Base-by-base conservation (phyloP, 2,797 vertebrate species). In the Chrysocyon brachyurus region DNA sequence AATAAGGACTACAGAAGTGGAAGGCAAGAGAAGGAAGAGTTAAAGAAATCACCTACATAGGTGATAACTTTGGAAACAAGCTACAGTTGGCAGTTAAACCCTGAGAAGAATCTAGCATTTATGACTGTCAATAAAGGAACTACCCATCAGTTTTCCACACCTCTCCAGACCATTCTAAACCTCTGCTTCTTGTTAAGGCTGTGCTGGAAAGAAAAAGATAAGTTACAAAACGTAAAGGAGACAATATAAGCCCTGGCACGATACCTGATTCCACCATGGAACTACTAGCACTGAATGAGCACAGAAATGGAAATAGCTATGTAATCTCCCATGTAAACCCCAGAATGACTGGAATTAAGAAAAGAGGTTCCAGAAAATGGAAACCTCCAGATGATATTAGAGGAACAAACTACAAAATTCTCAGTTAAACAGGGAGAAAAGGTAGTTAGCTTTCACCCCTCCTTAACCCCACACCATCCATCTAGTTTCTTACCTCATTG, bases 401-500 rank as follows among this genome's bases (percentile, higher is more conserved):
- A 94, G 49, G 46, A 95, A 87, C 49, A 64, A 95, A 93, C 36
- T 86, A 52, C 33, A 70, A 96, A 84, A 52, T 40, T 19, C 57
- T 90, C 87, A 88, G 57, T 49, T 56, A 91, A 78, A 21, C 68
- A 36, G 66, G 72, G 28, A 95, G 68, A 49, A 90, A 84, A 54
- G 16, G 81, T 19, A 66, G 49, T 46, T 24, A 73, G 36, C 28
- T 79, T 28, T 26, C 40, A 77, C 26, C 70, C 46, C 19, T 28
- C 36, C 36, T 26, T 70, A 14, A 56, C 10, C 46, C 54, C 57
- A 16, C 4, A 36, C n/a, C 17, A 22, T 21, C 46, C 73, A 68
- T 68, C 46, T n/a, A 0, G 22, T 61, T 75, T 94, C 96, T 97
- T 98, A 99, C 99, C 99, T 99, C 99, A 40, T 99, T 99, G 98